A percentile compares a stretch with the other conserved stretches of the same genome.
Conservation (phyloP, 2,113 vertebrate genomes). For the Podocnemis expansa region DNA sequence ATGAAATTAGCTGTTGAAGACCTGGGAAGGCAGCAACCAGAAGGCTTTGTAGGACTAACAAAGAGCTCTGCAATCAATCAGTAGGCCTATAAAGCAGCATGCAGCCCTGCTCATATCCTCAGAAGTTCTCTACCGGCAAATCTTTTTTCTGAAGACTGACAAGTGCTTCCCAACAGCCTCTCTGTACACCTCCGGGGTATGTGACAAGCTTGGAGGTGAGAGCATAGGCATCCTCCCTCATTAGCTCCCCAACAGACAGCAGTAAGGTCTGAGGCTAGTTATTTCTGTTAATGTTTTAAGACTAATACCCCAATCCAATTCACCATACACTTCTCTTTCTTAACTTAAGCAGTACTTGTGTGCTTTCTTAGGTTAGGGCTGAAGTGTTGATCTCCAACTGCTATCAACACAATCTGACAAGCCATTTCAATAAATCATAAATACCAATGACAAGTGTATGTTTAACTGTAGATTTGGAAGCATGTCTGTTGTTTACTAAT, state of each 20-base stretch:
- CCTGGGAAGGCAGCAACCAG: background rate
- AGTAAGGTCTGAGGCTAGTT: background rate
- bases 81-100: background rate
- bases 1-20: background rate
- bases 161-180: background rate
- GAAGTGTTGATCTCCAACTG: rapidly evolving
- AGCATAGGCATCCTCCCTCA: background rate
- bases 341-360: background rate
- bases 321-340: background rate
- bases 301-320: rapidly evolving
- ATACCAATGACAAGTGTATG: background rate
- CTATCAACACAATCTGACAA: background rate
- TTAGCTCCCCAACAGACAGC: background rate
- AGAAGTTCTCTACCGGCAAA: background rate
- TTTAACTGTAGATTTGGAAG: background rate
- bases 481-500: background rate
- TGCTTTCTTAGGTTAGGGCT: background rate
- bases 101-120: background rate
- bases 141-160: background rate
- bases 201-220: background rate
- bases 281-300: background rate
- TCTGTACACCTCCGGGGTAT: background rate
- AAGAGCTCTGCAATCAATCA: background rate
- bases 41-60: background rate
- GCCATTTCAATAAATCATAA: background rate